Evolutionary conservation across 2,888 invertebrate species (phyloP).

Genomic region (Ornithoptera priamus): DNA sequence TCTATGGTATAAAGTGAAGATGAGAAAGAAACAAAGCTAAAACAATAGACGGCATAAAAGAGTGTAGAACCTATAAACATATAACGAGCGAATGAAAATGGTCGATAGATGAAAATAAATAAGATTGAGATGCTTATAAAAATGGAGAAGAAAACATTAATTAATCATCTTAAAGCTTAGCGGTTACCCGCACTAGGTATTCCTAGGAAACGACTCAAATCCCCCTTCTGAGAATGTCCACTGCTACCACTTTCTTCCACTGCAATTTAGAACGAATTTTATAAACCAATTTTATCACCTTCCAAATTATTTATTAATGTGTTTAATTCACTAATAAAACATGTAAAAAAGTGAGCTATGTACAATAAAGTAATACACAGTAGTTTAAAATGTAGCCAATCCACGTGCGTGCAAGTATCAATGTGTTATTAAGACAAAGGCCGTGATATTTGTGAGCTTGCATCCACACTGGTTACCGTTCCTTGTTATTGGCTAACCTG

Average conservation of each 20-base stretch:
- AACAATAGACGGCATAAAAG: constrained; percentile 15
- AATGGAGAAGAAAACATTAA: constrained; percentile 57
- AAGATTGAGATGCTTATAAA: constrained; percentile 40
- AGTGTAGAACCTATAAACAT: constrained; percentile 14
- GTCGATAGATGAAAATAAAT: constrained; percentile 27
- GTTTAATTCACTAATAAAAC: constrained; percentile 19
- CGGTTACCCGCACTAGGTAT: constrained; percentile 82
- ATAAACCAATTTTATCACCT: constrained; percentile 18
- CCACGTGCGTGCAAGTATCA: constrained; percentile 54
- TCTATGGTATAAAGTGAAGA: constrained; percentile 4
- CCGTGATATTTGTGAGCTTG: constrained; percentile 58
- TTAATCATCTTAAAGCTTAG: constrained; percentile 53
- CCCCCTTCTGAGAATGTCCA: constrained; percentile 72
- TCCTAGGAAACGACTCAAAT: constrained; percentile 84
- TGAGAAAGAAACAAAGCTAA: constrained; percentile 28
- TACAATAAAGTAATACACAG: constrained; percentile 41
- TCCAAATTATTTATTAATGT: background rate
- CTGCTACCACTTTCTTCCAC: constrained; percentile 76
- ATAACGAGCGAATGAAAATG: constrained; percentile 22
- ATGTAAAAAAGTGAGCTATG: constrained; percentile 32
- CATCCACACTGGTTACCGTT: constrained; percentile 49
- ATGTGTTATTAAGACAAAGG: constrained; percentile 45
- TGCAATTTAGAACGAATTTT: constrained; percentile 67
- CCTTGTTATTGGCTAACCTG: constrained; percentile 73
- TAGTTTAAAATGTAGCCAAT: constrained; percentile 46